Conservation (phyloP, 1,140 invertebrate genomes). For the Heliothis virescens region DNA sequence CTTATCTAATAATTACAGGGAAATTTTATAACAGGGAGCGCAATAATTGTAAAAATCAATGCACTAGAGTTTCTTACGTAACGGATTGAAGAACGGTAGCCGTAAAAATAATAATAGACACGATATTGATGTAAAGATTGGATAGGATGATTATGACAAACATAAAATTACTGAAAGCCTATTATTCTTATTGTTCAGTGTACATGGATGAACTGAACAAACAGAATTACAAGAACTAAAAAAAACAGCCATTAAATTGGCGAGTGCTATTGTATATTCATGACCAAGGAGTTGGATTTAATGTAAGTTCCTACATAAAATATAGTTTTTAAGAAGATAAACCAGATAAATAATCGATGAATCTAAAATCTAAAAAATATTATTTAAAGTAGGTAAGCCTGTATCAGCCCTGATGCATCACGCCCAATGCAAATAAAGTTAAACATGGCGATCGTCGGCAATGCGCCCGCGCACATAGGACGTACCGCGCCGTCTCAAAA, state of each 20-base stretch:
- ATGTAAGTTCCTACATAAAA: too few species aligned
- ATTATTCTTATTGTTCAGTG: not conserved
- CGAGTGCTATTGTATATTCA: too few species aligned
- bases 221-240: not conserved
- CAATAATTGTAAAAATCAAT: not conserved
- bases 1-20: too few species aligned
- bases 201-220: not conserved
- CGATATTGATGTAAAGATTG: slow-evolving; percentile 6
- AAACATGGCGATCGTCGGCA: slow-evolving; percentile 29
- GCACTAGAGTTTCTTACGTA: not conserved
- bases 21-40: not conserved
- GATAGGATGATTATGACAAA: not conserved
- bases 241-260: not conserved
- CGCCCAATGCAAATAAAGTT: slow-evolving; percentile 42
- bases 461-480: slow-evolving; percentile 42
- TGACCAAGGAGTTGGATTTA: too few species aligned
- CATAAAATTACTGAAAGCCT: not conserved
- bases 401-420: slow-evolving; percentile 40
- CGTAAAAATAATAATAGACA: slow-evolving; percentile 5
- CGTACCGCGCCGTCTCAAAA: slow-evolving; percentile 27
- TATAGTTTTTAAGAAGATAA: too few species aligned
- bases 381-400: not conserved
- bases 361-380: too few species aligned
- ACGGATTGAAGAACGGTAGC: slow-evolving; percentile 7
- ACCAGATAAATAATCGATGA: too few species aligned